These are phyloP conservation scores for Ormyrus labotus DNA, from an alignment of 2,888 invertebrate species.

Conservation along the genomic window DNA sequence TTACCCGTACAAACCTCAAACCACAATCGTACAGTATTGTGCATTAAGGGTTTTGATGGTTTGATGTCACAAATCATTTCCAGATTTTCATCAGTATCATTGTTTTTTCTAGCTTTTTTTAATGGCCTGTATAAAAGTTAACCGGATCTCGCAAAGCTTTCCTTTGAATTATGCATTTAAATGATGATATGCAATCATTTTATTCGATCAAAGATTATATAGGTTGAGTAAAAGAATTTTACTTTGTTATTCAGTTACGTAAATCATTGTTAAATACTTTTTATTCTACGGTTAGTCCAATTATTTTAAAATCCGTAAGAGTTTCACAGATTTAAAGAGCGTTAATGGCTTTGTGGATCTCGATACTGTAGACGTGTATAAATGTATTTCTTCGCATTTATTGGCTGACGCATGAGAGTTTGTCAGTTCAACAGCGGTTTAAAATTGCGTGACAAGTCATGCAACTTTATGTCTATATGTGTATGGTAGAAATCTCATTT, in stretches of 20 bases:
- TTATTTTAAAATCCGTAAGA: constrained; percentile 37
- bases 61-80: constrained; percentile 48
- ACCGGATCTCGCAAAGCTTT: constrained; percentile 53
- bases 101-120: constrained; percentile 39
- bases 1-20: constrained; percentile 45
- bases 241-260: constrained; percentile 45
- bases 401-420: constrained; percentile 19
- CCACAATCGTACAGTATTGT: constrained; percentile 50
- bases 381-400: constrained; percentile 57
- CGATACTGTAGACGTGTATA: constrained; percentile 48
- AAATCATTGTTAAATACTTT: constrained; percentile 46
- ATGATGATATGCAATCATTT: constrained; percentile 37
- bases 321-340: constrained; percentile 41
- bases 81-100: constrained; percentile 40
- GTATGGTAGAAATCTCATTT: constrained; percentile 55
- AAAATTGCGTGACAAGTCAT: constrained; percentile 48
- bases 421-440: constrained; percentile 27
- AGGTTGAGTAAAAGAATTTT: constrained; percentile 23
- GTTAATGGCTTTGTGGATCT: constrained; percentile 50
- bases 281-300: constrained; percentile 38
- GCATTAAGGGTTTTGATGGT: constrained; percentile 46
- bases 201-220: constrained; percentile 39
- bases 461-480: constrained; percentile 52
- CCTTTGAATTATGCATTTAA: constrained; percentile 54
- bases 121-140: constrained; percentile 17